Conservation (phyloP, 2,888 invertebrate species). For the Eupithecia vulgata region DNA sequence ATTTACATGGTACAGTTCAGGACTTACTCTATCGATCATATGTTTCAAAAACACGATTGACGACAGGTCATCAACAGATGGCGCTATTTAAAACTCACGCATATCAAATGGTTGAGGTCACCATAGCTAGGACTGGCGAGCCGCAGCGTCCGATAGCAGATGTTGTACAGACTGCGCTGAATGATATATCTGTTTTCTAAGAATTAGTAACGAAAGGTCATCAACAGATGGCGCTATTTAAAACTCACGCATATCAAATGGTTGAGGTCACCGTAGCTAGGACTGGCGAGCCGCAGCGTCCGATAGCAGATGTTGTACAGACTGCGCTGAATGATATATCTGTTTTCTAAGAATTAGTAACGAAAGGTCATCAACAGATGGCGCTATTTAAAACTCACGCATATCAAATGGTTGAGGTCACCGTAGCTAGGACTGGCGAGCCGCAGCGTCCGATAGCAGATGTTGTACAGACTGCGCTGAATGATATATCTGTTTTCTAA, state of each 20-base stretch:
- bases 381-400: slow-evolving; percentile 2
- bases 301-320: slow-evolving; percentile 91
- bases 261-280: slow-evolving; percentile 92
- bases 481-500: no score
- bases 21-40: no score
- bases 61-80: slow-evolving; percentile 9
- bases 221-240: slow-evolving; percentile 11
- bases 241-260: slow-evolving; percentile 87
- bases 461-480: no score
- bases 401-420: not conserved
- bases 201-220: not conserved
- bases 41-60: no score
- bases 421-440: no score
- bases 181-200: not conserved
- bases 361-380: not conserved
- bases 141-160: slow-evolving; percentile 90
- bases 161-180: slow-evolving; percentile 86
- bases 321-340: not conserved
- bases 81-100: slow-evolving; percentile 64
- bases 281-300: slow-evolving; percentile 87
- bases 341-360: not conserved
- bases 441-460: no score
- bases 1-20: no score
- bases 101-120: slow-evolving; percentile 91
- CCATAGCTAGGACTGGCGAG: slow-evolving; percentile 90